Base-by-base conservation (phyloP, 1,140 invertebrate species). In the Nylanderia fulva region DNA sequence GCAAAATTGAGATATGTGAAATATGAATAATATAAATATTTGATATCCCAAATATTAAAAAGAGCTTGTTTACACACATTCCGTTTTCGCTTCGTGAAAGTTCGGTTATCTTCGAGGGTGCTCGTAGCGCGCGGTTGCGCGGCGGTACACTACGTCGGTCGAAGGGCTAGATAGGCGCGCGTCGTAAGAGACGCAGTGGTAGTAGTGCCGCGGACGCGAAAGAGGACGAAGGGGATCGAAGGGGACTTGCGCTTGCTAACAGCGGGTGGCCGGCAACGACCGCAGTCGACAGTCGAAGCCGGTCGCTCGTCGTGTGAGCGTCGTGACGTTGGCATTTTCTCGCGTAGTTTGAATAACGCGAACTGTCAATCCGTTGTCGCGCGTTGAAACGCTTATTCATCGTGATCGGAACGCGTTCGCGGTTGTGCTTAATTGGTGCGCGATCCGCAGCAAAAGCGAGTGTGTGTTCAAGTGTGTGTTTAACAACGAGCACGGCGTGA, bases 221-320 rank as follows among this genome's bases (percentile, higher is more conserved):
- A 69, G 68, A 45, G 45, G 21, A 79, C 64, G 85, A 79, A 84
- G 84, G 80, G 27, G 48, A 75, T 29, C 52, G 76, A 85, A n/a
- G n/a, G n/a, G n/a, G n/a, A 71, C 83, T 86, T 86, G 89, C 88
- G 88, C 7, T 90, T 87, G 86, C 87, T 86, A 90, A 87, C 75
- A 85, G 75, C 80, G 80, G 68, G 72, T 61, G 74, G 56, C 79
- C 76, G 48, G 21, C 83, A 56, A 56, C 60, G 76, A 48, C 84
- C 60, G 58, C 52, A 79, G 71, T 54, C 89, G 85, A 79, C 87
- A 91, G 91, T 91, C 68, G 86, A 80, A 91, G 91, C 90, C 91
- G 91, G 87, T 86, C 77, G 86, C 75, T 89, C 90, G 85, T 84
- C 86, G 89, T 72, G 86, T 39, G 85, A 89, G 86, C 77, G 85